These are phyloP conservation scores for Chirona hameri DNA, from an alignment of 2,888 invertebrate species.

Conservation along the genomic window DNA sequence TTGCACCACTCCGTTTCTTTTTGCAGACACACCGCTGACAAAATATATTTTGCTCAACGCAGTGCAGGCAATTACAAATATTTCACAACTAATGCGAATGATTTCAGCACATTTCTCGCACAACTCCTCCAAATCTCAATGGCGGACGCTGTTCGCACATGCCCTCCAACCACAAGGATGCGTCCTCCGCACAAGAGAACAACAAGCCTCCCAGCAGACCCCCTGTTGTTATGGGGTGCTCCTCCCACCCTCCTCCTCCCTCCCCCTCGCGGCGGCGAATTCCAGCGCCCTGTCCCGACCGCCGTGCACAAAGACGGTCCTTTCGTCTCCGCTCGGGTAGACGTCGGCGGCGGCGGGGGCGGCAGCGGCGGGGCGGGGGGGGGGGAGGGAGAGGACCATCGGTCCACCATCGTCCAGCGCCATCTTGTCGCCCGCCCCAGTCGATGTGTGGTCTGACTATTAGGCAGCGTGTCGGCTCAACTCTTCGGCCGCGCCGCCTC, in stretches of 20 bases:
- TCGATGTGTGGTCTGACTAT: conserved; percentile 12
- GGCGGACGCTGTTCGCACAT: too few species aligned
- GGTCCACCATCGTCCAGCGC: conserved; percentile 12
- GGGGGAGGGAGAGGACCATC: neutral
- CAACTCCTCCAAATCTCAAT: too few species aligned
- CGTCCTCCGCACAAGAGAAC: neutral
- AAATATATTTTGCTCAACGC: too few species aligned
- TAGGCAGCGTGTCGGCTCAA: conserved; percentile 10
- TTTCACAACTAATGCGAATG: too few species aligned
- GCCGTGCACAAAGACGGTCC: neutral
- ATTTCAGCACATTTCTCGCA: too few species aligned
- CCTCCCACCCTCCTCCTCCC: neutral
- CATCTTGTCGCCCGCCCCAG: neutral
- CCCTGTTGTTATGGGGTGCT: neutral
- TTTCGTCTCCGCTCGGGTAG: neutral
- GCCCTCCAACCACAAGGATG: too few species aligned
- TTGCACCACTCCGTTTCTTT: too few species aligned
- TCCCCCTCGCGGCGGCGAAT: neutral
- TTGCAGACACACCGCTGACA: too few species aligned
- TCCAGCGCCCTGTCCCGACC: neutral
- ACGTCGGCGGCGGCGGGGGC: too few species aligned
- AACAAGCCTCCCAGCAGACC: neutral
- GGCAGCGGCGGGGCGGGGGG: too few species aligned
- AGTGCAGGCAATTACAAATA: too few species aligned
- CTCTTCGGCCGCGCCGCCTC: neutral